phyloP scores from a whole-genome alignment of 2,797 vertebrate genomes.

The Ctenochaetus hawaiiensis region DNA sequence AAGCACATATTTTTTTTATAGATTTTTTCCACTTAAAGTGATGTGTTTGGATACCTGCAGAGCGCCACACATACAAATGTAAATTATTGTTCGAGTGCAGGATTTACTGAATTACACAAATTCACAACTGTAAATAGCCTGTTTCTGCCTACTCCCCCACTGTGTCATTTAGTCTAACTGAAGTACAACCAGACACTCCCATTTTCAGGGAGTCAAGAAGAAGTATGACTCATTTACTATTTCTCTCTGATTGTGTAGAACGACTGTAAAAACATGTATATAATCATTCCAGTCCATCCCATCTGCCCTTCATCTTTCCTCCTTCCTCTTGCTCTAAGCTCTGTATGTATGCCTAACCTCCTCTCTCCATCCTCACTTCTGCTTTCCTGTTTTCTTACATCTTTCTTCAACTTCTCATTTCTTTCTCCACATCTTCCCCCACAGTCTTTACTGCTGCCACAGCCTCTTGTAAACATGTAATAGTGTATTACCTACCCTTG shows the following conservation, averaged over 20 bases:
- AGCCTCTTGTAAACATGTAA: conserved; percentile 13
- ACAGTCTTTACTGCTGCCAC: neutral
- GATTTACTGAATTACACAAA: conserved; percentile 1
- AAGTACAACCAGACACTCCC: conserved; percentile 10
- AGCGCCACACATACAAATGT: neutral
- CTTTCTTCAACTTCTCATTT: conserved; percentile 15
- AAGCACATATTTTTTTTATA: neutral
- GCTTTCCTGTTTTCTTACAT: conserved; percentile 10
- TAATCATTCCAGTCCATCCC: neutral
- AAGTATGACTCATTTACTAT: conserved; percentile 6
- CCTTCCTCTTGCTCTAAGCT: neutral
- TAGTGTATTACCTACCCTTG: conserved; percentile 3
- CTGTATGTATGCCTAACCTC: neutral
- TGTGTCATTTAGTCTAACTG: neutral
- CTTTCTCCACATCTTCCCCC: neutral
- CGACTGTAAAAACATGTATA: conserved; percentile 1
- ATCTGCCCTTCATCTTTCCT: neutral
- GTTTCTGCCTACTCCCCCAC: neutral
- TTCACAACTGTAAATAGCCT: neutral
- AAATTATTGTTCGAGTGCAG: neutral
- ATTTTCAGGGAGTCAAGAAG: neutral
- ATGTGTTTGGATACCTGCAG: neutral
- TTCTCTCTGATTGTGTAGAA: conserved; percentile 3
- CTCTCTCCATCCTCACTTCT: neutral
- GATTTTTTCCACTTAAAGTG: neutral